These are phyloP conservation scores for Chromoteleia sp. DNA, from an alignment of 2,888 invertebrate species.

Conservation along the genomic window DNA sequence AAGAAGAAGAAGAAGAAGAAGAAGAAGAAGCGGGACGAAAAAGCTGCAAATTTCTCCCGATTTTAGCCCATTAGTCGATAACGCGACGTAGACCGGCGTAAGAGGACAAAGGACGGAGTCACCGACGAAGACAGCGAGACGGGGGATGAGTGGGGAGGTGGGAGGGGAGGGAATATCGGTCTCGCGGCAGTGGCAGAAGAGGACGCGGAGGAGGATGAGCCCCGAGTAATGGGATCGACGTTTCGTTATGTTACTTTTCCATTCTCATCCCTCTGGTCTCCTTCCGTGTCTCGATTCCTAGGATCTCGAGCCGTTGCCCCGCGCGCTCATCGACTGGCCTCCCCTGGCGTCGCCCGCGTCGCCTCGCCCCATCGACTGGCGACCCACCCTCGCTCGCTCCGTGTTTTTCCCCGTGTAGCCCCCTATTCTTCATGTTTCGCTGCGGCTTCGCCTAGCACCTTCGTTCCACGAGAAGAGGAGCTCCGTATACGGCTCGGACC, in stretches of 20 bases:
- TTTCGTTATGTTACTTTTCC: conserved; percentile 84
- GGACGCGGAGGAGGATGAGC: conserved; percentile 71
- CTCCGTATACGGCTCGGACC: conserved; percentile 52
- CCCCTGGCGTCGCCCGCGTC: conserved; percentile 67
- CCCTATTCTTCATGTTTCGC: conserved; percentile 85
- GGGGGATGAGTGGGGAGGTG: conserved; percentile 14
- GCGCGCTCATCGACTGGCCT: conserved; percentile 67
- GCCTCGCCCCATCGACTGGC: conserved; percentile 68
- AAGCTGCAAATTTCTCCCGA: conserved; percentile 58
- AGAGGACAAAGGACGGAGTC: conserved; percentile 50
- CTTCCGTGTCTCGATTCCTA: conserved; percentile 74
- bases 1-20: no score
- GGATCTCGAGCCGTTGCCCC: conserved; percentile 68
- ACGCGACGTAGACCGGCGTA: conserved; percentile 43
- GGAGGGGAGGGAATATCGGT: conserved; percentile 49
- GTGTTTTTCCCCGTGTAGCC: conserved; percentile 84
- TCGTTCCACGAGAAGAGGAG: conserved; percentile 77
- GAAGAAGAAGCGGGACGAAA: conserved; percentile 23
- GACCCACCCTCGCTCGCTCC: conserved; percentile 72
- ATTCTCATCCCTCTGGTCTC: conserved; percentile 80
- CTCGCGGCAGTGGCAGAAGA: conserved; percentile 53
- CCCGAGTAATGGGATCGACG: conserved; percentile 84
- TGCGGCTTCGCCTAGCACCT: conserved; percentile 85
- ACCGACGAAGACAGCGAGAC: conserved; percentile 18
- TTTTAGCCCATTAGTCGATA: conserved; percentile 69